These are phyloP conservation scores for Cranoglanis bouderius DNA, from an alignment of 2,113 vertebrate genomes.

Conservation along the genomic window DNA sequence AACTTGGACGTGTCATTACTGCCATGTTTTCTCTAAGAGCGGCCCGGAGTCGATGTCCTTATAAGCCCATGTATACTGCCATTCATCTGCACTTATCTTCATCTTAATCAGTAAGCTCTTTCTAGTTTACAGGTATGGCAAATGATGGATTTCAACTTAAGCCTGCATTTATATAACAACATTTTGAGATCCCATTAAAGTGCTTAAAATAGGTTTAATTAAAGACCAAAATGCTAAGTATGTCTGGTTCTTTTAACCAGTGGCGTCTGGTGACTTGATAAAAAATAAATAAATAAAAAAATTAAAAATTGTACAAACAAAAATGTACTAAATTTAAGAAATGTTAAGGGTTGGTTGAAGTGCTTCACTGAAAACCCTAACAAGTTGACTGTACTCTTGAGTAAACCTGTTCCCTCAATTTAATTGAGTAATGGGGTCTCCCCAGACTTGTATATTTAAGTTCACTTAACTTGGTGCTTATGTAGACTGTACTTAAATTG, in stretches of 20 bases:
- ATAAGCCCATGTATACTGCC: constrained; percentile 17
- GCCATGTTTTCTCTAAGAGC: background rate
- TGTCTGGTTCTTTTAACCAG: background rate
- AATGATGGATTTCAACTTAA: background rate
- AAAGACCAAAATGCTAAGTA: background rate
- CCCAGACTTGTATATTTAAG: too few relatives aligned
- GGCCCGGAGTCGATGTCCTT: constrained; percentile 26
- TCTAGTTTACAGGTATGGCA: constrained; percentile 20
- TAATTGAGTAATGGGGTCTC: too few relatives aligned
- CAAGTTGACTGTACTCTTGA: too few relatives aligned
- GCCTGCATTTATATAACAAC: background rate
- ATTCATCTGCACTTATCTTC: constrained; percentile 28
- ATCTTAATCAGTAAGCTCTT: background rate
- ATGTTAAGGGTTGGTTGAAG: background rate
- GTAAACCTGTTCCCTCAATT: too few relatives aligned
- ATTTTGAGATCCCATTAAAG: constrained; percentile 12
- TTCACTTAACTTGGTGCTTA: too few relatives aligned
- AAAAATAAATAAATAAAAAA: background rate
- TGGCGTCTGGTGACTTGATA: background rate
- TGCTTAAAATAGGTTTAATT: constrained; percentile 21
- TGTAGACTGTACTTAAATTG: too few relatives aligned
- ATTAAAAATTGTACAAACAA: background rate
- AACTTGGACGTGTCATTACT: constrained; percentile 12
- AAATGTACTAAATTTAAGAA: background rate
- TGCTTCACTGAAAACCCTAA: too few relatives aligned